Evolutionary conservation across 2,888 invertebrate genomes (phyloP).

Genomic region (Corythucha ciliata): DNA sequence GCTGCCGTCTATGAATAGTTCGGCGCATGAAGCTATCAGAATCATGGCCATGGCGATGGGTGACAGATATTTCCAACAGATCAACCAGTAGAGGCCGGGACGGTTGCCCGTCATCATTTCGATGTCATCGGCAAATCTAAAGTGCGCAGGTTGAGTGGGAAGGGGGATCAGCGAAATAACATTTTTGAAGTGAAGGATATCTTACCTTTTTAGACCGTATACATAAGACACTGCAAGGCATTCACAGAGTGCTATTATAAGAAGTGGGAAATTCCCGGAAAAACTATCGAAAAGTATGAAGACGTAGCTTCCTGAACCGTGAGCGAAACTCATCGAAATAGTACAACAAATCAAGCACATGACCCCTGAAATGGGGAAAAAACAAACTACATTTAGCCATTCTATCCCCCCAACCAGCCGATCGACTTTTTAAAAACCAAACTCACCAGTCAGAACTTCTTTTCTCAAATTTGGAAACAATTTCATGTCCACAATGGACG

Average conservation of each 20-base stretch:
- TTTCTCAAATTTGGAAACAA: slow-evolving; percentile 83
- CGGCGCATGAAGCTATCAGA: slow-evolving; percentile 69
- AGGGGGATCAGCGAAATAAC: too few species aligned
- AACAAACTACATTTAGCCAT: too few species aligned
- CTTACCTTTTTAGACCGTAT: slow-evolving; percentile 79
- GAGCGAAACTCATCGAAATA: slow-evolving; percentile 83
- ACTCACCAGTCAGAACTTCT: slow-evolving; percentile 50
- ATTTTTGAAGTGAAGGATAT: too few species aligned
- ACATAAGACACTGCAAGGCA: slow-evolving; percentile 88
- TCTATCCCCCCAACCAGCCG: too few species aligned
- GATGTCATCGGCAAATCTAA: slow-evolving; percentile 84
- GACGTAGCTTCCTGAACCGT: slow-evolving; percentile 87
- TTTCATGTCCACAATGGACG: slow-evolving; percentile 91
- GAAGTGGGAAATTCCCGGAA: slow-evolving; percentile 82
- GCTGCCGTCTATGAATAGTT: slow-evolving; percentile 68
- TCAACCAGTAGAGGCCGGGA: slow-evolving; percentile 81
- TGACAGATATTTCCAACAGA: slow-evolving; percentile 91
- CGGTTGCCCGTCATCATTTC: slow-evolving; percentile 88
- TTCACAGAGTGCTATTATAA: slow-evolving; percentile 88
- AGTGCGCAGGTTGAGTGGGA: too few species aligned
- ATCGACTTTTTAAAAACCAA: too few species aligned
- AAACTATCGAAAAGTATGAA: slow-evolving; percentile 90
- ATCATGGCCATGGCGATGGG: slow-evolving; percentile 83
- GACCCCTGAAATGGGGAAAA: slow-evolving; percentile 46
- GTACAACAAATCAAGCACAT: slow-evolving; percentile 72